Evolutionary conservation across 2,888 invertebrate species (phyloP).

Genomic region (Zaprionus lineosus): DNA sequence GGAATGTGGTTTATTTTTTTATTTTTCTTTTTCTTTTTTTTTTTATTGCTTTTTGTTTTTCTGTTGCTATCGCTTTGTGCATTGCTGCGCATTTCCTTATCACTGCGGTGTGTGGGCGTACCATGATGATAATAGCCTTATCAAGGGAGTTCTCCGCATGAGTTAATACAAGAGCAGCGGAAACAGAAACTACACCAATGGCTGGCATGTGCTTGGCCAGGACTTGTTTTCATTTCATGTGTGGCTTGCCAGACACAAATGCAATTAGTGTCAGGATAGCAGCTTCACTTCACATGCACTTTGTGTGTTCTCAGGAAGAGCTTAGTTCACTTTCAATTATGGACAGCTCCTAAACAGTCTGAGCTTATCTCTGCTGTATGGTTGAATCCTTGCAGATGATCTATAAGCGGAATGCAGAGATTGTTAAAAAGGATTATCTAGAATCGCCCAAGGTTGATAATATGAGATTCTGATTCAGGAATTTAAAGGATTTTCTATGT

Average conservation of each 20-base stretch:
- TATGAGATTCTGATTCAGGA: neutral
- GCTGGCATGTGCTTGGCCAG: conserved; percentile 12
- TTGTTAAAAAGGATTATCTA: conserved; percentile 13
- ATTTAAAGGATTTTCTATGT: no score
- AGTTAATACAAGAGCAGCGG: conserved; percentile 8
- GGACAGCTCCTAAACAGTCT: conserved; percentile 13
- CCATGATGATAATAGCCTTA: conserved; percentile 35
- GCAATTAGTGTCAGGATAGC: conserved; percentile 47
- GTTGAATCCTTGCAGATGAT: no score
- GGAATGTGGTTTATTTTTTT: neutral
- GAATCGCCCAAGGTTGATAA: conserved; percentile 28
- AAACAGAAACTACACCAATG: conserved; percentile 28
- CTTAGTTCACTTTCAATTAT: conserved; percentile 34
- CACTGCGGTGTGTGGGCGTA: conserved; percentile 11
- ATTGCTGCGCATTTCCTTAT: conserved; percentile 32
- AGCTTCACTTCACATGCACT: conserved; percentile 31
- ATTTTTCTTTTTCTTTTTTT: neutral
- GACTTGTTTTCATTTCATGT: conserved; percentile 11
- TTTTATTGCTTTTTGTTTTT: conserved; percentile 4
- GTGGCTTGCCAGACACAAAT: conserved; percentile 22
- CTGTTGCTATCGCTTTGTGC: conserved; percentile 22
- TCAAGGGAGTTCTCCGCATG: conserved; percentile 12
- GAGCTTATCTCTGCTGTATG: no score
- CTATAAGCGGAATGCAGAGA: conserved; percentile 27
- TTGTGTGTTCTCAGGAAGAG: conserved; percentile 15